Evolutionary conservation across 35 echinoderm and acorn worm species (phyloP).

Genomic region (Stichopus chloronotus): DNA sequence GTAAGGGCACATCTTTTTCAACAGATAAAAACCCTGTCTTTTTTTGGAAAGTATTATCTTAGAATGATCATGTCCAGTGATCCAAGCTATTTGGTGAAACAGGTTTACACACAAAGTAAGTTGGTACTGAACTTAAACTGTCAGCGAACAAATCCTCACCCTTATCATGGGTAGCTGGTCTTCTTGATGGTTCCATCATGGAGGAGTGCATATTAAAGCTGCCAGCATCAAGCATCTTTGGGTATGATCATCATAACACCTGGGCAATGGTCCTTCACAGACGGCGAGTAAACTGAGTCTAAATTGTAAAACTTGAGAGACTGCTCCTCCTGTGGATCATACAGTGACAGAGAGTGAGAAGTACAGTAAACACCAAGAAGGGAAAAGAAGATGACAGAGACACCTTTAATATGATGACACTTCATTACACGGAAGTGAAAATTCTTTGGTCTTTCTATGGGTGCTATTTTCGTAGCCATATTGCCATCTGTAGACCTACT

Average conservation of each 20-base stretch:
- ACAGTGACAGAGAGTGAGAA: too few relatives aligned
- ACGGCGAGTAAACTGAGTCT: too few relatives aligned
- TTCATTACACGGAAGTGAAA: too few relatives aligned
- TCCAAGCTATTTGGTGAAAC: background rate
- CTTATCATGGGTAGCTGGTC: constrained; percentile 8
- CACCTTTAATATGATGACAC: too few relatives aligned
- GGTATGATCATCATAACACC: background rate
- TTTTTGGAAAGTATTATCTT: background rate
- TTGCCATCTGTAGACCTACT: too few relatives aligned
- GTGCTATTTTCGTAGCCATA: too few relatives aligned
- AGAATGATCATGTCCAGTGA: background rate
- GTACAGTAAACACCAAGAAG: too few relatives aligned
- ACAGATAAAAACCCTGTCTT: background rate
- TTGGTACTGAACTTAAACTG: background rate
- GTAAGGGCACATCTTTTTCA: background rate
- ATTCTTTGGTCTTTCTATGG: too few relatives aligned
- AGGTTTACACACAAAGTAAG: background rate
- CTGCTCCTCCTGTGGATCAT: too few relatives aligned
- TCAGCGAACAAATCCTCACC: background rate
- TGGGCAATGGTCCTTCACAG: background rate
- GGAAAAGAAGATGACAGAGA: too few relatives aligned
- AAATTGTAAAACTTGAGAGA: too few relatives aligned
- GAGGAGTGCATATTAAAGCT: background rate
- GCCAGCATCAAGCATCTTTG: constrained; percentile 6
- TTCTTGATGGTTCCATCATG: constrained; percentile 20